Conservation (phyloP, 1,140 invertebrate species). For the Drosophila auraria region DNA sequence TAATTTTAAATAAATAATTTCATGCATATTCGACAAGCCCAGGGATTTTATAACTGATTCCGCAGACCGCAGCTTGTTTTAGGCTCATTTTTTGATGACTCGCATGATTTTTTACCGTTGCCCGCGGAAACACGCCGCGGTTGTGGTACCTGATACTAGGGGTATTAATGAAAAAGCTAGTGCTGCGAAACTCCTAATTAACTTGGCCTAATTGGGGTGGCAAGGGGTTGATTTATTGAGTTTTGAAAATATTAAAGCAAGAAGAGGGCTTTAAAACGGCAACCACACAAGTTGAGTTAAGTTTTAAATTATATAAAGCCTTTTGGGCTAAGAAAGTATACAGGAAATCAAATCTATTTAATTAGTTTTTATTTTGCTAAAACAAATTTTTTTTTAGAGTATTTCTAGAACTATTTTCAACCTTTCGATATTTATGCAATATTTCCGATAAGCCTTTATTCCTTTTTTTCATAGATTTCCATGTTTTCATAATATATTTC, state of each 20-base stretch:
- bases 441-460: background rate
- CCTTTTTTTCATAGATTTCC: background rate
- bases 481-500: background rate
- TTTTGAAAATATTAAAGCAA: too few species aligned
- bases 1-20: slow-evolving; percentile 58
- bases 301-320: background rate
- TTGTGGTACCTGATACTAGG: slow-evolving; percentile 33
- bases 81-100: slow-evolving; percentile 35
- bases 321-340: background rate
- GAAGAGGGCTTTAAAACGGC: background rate
- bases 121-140: slow-evolving; percentile 16
- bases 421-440: too few species aligned
- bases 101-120: slow-evolving; percentile 24
- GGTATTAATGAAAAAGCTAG: slow-evolving; percentile 12
- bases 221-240: background rate
- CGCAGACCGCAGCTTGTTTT: slow-evolving; percentile 38
- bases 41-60: slow-evolving; percentile 21
- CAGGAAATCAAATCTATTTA: too few species aligned
- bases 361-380: too few species aligned
- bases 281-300: background rate
- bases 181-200: slow-evolving; percentile 25
- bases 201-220: slow-evolving; percentile 26
- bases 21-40: slow-evolving; percentile 29
- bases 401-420: too few species aligned
- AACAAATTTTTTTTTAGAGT: too few species aligned